Evolutionary conservation across 2,888 invertebrate genomes (phyloP).

Genomic region (Napeogenes inachia): DNA sequence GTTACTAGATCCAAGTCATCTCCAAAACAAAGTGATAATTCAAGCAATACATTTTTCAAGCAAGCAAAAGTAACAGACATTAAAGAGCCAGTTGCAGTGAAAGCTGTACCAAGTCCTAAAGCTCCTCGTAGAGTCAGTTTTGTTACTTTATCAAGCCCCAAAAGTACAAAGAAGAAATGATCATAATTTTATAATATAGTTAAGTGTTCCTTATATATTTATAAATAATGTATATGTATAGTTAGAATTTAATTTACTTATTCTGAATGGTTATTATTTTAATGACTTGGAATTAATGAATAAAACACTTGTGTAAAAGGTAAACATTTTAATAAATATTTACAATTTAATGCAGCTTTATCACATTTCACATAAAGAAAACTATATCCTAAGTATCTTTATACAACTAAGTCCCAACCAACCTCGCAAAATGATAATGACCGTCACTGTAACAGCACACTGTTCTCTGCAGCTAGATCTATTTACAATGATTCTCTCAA

Average conservation of each 20-base stretch:
- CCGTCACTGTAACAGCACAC: no score
- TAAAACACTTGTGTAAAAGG: conserved; percentile 27
- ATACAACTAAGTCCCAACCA: conserved; percentile 46
- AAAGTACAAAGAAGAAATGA: conserved; percentile 76
- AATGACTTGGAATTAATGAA: neutral
- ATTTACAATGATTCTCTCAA: no score
- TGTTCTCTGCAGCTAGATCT: no score
- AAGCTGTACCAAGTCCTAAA: conserved; percentile 60
- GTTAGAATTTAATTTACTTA: neutral
- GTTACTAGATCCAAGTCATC: conserved; percentile 18
- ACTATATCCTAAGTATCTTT: conserved; percentile 54
- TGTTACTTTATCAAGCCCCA: conserved; percentile 88
- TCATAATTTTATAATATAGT: conserved; percentile 6
- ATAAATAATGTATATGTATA: neutral
- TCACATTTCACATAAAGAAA: conserved; percentile 69
- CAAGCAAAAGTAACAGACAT: conserved; percentile 62
- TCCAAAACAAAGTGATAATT: conserved; percentile 13
- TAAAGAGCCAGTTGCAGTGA: conserved; percentile 41
- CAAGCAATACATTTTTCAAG: conserved; percentile 45
- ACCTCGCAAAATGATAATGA: neutral
- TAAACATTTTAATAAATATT: conserved; percentile 74
- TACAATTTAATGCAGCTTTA: conserved; percentile 65
- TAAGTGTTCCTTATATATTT: neutral
- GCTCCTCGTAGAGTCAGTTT: conserved; percentile 83
- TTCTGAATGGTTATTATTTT: neutral